Percentiles rank a stretch among this genome's conserved stretches.
These are phyloP conservation scores for Mesembrinibis cayennensis DNA, from an alignment of 2,113 vertebrate genomes.

Conservation along the genomic window DNA sequence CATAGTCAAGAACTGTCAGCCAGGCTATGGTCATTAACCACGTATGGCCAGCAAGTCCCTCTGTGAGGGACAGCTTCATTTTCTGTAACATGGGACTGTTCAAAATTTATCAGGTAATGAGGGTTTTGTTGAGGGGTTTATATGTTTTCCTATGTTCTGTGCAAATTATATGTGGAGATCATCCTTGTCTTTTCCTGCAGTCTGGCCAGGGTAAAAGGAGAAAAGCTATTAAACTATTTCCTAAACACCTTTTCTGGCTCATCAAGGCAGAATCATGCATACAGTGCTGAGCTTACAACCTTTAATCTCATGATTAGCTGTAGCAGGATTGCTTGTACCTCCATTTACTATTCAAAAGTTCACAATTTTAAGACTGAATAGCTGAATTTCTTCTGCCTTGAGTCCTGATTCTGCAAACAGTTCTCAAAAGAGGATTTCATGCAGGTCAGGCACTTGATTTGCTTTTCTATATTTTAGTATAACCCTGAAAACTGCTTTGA, in stretches of 20 bases:
- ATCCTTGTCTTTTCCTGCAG: neutral
- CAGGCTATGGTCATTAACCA: neutral
- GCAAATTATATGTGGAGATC: neutral
- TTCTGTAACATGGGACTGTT: neutral
- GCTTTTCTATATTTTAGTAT: neutral
- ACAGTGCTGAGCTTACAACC: neutral
- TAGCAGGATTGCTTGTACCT: neutral
- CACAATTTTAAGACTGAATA: neutral
- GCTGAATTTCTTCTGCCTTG: neutral
- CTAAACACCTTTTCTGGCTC: neutral
- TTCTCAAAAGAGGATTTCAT: neutral
- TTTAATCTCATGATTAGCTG: neutral
- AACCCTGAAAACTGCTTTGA: neutral
- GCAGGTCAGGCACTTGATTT: neutral
- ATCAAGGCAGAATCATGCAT: neutral
- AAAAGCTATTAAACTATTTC: neutral
- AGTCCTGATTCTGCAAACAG: neutral
- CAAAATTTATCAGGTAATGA: neutral
- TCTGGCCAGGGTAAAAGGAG: neutral
- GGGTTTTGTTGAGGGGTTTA: neutral
- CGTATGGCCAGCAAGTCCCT: neutral
- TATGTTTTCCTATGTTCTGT: neutral
- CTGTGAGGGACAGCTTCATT: neutral
- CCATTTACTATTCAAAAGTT: neutral
- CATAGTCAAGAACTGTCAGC: neutral